phyloP scores from a whole-genome alignment of 2,113 vertebrate species.

The Centropus unirufus region DNA sequence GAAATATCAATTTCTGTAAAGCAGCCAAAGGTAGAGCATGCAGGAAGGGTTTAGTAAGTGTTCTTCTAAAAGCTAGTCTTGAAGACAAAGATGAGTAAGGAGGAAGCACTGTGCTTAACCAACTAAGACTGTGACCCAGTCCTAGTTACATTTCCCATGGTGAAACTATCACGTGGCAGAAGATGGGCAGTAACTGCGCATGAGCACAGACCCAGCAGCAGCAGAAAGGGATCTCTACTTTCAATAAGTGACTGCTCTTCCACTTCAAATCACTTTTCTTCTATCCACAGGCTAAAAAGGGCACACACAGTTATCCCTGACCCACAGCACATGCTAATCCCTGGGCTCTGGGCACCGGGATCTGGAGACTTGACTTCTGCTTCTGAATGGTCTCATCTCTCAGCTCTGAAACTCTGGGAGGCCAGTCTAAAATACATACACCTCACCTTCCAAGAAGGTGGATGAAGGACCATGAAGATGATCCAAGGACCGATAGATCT shows the following conservation, averaged over 20 bases:
- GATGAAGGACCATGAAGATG: too few relatives aligned
- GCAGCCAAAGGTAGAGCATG: background rate
- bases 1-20: background rate
- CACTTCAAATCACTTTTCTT: background rate
- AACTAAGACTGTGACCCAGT: background rate
- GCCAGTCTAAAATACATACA: background rate
- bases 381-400: background rate
- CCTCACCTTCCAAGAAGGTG: background rate
- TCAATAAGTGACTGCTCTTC: background rate
- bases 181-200: background rate
- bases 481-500: too few relatives aligned
- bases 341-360: background rate
- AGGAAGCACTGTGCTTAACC: background rate
- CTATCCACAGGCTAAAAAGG: background rate
- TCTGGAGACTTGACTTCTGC: background rate
- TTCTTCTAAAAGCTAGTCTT: background rate
- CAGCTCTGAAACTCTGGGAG: background rate
- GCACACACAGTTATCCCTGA: background rate
- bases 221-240: background rate
- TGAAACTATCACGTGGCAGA: background rate
- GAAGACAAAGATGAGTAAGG: background rate
- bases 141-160: background rate
- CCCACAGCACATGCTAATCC: too few relatives aligned
- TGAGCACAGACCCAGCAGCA: accelerated
- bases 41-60: background rate